A percentile compares a stretch with the other conserved stretches of the same genome.
phyloP scores from a whole-genome alignment of 2,888 invertebrate species.

The Chloroclysta siterata region DNA sequence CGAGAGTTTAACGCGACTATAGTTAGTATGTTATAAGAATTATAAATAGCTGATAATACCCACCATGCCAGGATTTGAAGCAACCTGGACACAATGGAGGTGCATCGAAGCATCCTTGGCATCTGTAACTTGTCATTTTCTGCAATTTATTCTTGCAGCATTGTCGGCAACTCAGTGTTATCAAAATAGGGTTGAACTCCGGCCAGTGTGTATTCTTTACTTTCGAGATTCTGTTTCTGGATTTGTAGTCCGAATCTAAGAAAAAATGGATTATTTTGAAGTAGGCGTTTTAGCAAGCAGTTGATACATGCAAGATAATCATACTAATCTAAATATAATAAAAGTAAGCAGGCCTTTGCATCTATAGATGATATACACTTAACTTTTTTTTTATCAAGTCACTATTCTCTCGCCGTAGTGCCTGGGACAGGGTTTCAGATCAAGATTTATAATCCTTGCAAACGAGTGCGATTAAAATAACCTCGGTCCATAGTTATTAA shows the following conservation, averaged over 20 bases:
- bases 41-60: slow-evolving; percentile 1
- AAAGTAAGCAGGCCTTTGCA: too few relatives aligned
- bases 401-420: too few relatives aligned
- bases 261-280: neutral
- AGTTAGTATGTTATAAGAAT: too few relatives aligned
- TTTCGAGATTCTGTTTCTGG: too few relatives aligned
- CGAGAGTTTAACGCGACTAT: too few relatives aligned
- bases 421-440: neutral
- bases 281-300: neutral
- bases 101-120: slow-evolving; percentile 7
- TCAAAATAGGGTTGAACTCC: slow-evolving; percentile 2
- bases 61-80: slow-evolving; percentile 20
- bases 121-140: slow-evolving; percentile 11
- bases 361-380: too few relatives aligned
- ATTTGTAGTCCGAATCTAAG: neutral
- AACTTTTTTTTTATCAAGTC: too few relatives aligned
- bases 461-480: too few relatives aligned
- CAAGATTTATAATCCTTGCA: too few relatives aligned
- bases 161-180: slow-evolving; percentile 10
- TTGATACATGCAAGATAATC: neutral
- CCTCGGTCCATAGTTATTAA: too few relatives aligned
- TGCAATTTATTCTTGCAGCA: slow-evolving; percentile 4
- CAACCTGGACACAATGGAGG: slow-evolving; percentile 22
- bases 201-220: slow-evolving; percentile 15
- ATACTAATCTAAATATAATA: neutral